Evolutionary conservation across 2,797 vertebrate species (phyloP), one percentile per base, ranked within the genome.

Genomic region (Xiphophorus birchmanni): DNA sequence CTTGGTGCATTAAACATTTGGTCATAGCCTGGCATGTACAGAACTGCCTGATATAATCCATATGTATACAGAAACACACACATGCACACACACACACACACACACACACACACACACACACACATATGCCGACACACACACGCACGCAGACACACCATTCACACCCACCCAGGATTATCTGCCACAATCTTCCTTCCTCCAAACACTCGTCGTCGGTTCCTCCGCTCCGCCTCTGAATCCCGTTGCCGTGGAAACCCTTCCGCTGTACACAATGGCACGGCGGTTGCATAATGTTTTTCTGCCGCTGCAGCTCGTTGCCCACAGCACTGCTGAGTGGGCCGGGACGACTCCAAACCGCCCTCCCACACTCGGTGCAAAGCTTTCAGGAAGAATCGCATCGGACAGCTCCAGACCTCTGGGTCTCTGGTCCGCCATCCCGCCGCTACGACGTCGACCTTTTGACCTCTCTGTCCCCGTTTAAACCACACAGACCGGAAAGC

Each of bases 211-310:
- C 50, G 0, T 74, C 17, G 60, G 83, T 89, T 86, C 87, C 91
- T 88, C 86, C 74, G 81, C 86, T 91, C 81, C 2, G 78, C 48
- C 72, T 87, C 92, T 87, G 67, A 89, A 77, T 90, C 86, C 88
- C 80, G 96, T 96, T 95, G 95, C 95, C 87, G 77, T 95, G 95
- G 95, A 93, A 94, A 96, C 95, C 86, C 84, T 89, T 93, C 92
- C 87, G 77, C 82, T 35, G 87, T 92, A 91, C 89, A 95, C 93
- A 93, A 92, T 89, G 82, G 84, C 88, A 74, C 52, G 86, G 87
- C 29, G 90, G 93, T 96, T 96, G 94, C 94, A 81, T 96, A 95
- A 95, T 90, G 87, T 84, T 90, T 88, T 81, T 89, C 78, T 92
- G 88, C 83, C 73, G 74, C 87, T 84, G 89, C 91, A 74, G 90